A percentile compares a stretch with the other conserved stretches of the same genome.
Conservation (phyloP, 2,113 vertebrate species). For the Microcebus ravelobensis region DNA sequence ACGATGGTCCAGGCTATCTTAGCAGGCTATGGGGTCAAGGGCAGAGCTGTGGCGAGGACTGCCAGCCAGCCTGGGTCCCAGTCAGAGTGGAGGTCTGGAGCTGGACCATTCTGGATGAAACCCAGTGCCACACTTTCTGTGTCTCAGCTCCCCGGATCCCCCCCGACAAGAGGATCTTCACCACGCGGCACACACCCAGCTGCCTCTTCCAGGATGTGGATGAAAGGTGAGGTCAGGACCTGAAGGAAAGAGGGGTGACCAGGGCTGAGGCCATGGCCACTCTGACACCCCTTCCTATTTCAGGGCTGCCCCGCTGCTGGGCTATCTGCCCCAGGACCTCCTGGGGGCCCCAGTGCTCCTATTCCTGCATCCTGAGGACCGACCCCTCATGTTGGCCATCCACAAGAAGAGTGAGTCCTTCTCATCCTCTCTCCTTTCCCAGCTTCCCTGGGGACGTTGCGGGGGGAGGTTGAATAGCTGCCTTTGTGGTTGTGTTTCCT, state of each 20-base stretch:
- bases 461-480: neutral
- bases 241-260: neutral
- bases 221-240: slow-evolving; percentile 84
- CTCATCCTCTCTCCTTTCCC: neutral
- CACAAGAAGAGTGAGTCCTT: slow-evolving; percentile 92
- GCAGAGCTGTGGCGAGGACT: neutral
- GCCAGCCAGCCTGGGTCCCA: neutral
- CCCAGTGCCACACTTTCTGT: neutral
- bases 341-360: slow-evolving; percentile 92
- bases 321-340: slow-evolving; percentile 94
- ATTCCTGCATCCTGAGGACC: slow-evolving; percentile 92
- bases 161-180: slow-evolving; percentile 93
- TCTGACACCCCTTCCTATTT: neutral
- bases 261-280: neutral
- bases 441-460: fast-evolving
- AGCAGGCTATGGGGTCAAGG: neutral
- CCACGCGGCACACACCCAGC: slow-evolving; percentile 93
- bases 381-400: slow-evolving; percentile 93
- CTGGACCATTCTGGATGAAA: neutral
- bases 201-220: slow-evolving; percentile 96
- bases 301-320: slow-evolving; percentile 92
- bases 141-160: slow-evolving; percentile 92
- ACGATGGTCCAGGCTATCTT: neutral
- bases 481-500: neutral
- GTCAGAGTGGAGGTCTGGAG: neutral